Percentiles rank a stretch among this genome's conserved stretches.
These are phyloP conservation scores for Tursiops truncatus DNA, from an alignment of 2,113 vertebrate species.

Conservation along the genomic window DNA sequence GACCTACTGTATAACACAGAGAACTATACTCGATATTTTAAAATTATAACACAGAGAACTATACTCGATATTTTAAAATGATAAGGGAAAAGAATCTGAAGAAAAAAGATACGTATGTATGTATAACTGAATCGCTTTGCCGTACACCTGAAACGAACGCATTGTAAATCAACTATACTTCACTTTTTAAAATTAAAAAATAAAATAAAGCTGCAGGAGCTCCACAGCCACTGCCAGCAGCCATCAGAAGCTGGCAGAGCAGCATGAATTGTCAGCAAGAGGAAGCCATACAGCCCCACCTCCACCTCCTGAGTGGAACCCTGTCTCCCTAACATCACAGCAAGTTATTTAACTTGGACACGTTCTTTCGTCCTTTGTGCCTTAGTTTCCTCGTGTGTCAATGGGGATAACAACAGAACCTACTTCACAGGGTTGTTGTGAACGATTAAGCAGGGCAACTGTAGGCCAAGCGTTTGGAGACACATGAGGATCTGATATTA, in stretches of 20 bases:
- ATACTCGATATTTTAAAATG: not conserved
- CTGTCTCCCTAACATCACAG: not conserved
- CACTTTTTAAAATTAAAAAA: not conserved
- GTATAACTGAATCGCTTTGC: not conserved
- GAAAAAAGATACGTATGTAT: not conserved
- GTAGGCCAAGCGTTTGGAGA: not conserved
- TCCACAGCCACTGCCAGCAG: not conserved
- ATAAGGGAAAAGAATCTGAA: not conserved
- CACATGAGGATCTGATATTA: not conserved
- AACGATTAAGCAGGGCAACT: not conserved
- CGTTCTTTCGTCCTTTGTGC: not conserved
- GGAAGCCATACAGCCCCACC: accelerated
- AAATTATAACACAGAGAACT: not conserved
- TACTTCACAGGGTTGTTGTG: not conserved
- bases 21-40: not conserved
- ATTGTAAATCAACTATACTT: not conserved
- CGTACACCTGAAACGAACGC: not conserved
- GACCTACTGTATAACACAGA: not conserved
- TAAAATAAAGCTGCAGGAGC: not conserved
- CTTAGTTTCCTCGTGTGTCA: not conserved
- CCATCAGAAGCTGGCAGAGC: not conserved
- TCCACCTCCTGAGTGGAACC: not conserved
- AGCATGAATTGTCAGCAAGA: accelerated
- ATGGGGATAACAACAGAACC: not conserved
- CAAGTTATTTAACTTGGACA: not conserved